Percentiles rank a stretch among this genome's conserved stretches.
Evolutionary conservation across 2,888 invertebrate genomes (phyloP).

Genomic region (Drosophila picticornis): DNA sequence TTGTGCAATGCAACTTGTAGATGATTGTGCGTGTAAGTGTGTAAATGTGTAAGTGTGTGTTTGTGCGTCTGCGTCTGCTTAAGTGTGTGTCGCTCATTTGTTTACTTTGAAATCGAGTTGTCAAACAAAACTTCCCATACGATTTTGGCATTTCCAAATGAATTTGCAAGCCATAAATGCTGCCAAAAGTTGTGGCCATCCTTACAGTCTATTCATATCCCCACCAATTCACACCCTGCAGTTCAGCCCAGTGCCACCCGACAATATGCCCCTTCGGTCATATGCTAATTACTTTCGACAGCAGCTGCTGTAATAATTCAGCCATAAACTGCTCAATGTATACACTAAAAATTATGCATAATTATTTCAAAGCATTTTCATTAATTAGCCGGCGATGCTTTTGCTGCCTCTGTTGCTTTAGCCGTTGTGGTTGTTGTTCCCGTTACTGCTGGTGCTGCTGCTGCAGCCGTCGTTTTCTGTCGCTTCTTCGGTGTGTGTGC

Average conservation of each 20-base stretch:
- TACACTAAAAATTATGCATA: conserved; percentile 83
- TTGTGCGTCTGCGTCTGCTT: conserved; percentile 15
- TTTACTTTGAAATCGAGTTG: conserved; percentile 75
- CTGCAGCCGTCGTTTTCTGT: conserved; percentile 20
- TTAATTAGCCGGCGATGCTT: conserved; percentile 74
- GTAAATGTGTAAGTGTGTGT: conserved; percentile 6
- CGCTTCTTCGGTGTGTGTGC: conserved; percentile 11
- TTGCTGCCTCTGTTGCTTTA: conserved; percentile 31
- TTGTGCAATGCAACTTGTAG: conserved; percentile 73
- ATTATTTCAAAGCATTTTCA: conserved; percentile 83
- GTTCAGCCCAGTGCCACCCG: background rate
- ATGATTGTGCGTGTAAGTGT: conserved; percentile 18
- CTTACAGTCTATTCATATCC: conserved; percentile 4
- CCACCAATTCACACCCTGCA: background rate
- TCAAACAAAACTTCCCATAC: conserved; percentile 55
- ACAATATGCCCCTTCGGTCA: conserved; percentile 39
- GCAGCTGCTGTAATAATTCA: conserved; percentile 75
- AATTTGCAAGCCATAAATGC: conserved; percentile 44
- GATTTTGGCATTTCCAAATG: conserved; percentile 56
- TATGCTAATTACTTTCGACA: conserved; percentile 77
- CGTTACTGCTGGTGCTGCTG: conserved; percentile 13
- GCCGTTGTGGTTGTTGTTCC: conserved; percentile 16
- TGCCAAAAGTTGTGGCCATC: conserved; percentile 28
- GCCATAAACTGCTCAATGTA: conserved; percentile 82
- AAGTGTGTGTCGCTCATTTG: conserved; percentile 64